phyloP scores from a whole-genome alignment of 1,140 invertebrate species.

The Calliopsis andreniformis region DNA sequence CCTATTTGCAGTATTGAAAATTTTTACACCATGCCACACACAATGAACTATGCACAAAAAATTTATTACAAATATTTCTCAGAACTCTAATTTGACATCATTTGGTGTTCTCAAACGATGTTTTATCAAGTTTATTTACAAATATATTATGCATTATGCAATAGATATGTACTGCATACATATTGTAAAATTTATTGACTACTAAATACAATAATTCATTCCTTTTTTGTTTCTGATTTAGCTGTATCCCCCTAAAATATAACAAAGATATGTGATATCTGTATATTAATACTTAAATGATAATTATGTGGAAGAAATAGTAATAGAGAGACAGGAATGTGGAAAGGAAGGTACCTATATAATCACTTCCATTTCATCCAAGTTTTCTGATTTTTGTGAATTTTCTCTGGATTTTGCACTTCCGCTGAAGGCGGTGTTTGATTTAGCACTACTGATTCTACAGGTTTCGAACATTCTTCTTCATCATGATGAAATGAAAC shows the following conservation, averaged over 20 bases:
- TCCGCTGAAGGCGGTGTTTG: too few relatives aligned
- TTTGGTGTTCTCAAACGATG: neutral
- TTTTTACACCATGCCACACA: too few relatives aligned
- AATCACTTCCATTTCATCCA: slow-evolving; percentile 1
- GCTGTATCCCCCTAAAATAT: slow-evolving; percentile 44
- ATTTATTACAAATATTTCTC: too few relatives aligned
- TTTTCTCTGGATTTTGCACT: neutral
- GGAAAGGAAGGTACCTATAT: slow-evolving; percentile 26
- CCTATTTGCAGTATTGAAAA: too few relatives aligned
- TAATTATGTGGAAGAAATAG: slow-evolving; percentile 2
- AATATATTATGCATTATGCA: neutral
- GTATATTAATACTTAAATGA: neutral
- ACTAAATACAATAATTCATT: slow-evolving; percentile 1
- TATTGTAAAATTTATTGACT: slow-evolving; percentile 4
- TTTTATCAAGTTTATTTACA: slow-evolving; percentile 31
- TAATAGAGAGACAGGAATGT: neutral
- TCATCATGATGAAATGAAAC: slow-evolving; percentile 13
- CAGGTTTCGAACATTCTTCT: slow-evolving; percentile 12
- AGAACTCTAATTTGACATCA: neutral
- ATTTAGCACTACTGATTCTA: slow-evolving; percentile 17
- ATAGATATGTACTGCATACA: slow-evolving; percentile 3
- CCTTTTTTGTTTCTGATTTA: slow-evolving; percentile 28
- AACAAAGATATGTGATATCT: neutral
- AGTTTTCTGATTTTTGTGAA: neutral
- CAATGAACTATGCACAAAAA: too few relatives aligned